phyloP scores from a whole-genome alignment of 2,797 vertebrate genomes.

The Channallabes apus region DNA sequence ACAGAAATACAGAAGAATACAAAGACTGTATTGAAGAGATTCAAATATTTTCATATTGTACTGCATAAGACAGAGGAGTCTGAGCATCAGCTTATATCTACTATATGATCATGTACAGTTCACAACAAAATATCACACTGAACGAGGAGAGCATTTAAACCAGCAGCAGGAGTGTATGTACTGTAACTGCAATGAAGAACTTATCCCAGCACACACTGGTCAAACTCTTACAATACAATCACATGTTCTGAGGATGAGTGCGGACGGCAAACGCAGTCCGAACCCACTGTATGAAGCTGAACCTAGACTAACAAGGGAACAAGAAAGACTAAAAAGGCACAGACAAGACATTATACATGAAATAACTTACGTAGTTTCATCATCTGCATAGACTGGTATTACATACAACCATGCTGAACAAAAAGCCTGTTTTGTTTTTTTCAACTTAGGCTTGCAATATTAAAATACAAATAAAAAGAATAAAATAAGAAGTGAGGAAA shows the following conservation, averaged over 20 bases:
- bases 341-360: neutral
- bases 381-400: constrained; percentile 21
- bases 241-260: neutral
- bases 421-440: neutral
- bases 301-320: neutral
- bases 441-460: neutral
- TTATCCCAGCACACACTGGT: neutral
- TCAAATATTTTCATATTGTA: neutral
- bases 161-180: neutral
- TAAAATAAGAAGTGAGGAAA: neutral
- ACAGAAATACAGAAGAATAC: constrained; percentile 6
- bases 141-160: neutral
- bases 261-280: neutral
- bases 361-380: neutral
- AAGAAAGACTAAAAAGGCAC: neutral
- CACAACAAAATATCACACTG: constrained; percentile 1
- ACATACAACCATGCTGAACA: neutral
- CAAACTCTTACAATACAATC: neutral
- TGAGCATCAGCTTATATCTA: neutral
- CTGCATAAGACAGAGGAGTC: neutral
- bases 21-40: neutral
- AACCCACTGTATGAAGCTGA: neutral
- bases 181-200: neutral
- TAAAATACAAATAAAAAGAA: neutral
- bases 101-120: constrained; percentile 1